Evolutionary conservation across 1,140 invertebrate genomes (phyloP), one percentile per base, ranked within the genome.

Genomic region (Magallana angulata): DNA sequence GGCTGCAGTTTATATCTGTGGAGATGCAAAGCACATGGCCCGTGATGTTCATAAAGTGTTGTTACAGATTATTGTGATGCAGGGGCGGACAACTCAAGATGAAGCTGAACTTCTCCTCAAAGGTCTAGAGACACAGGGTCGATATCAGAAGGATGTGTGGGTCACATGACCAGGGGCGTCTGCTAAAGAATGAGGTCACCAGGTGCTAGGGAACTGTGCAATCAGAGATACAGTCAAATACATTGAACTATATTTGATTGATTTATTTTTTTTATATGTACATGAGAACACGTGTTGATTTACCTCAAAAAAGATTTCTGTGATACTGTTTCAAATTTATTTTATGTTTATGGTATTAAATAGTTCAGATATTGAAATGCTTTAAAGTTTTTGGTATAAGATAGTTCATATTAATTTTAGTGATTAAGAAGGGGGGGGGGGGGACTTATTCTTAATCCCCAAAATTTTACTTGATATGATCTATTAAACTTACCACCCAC

Each of bases 121-220:
- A 83, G 68, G 92, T 6, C 71, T 95, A 83, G 94, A 94, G 58
- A 89, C 89, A 57, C 57, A 88, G 14, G 91, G 91, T 68, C 90
- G 93, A 30, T 95, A 95, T 87, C 93, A 95, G 30, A 95, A 94
- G 89, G 95, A 95, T 90, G 94, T 95, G 16, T 95, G 95, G 95
- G 93, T 93, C 14, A 84, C 85, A 57, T 89, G 57, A 82, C 81
- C 7, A 7, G 24, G 14, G 7, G 8, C 36, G 5, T 48, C 36
- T 48, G 36, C 36, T 5, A 12, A 76, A 11, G 60, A 62, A 62
- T 24, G 7, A 30, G 8, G 2, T 1, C 68, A 36, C 11, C 68
- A 64, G 68, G 68, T 71, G 68, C 68, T 71, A 7, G 68, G 68
- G 68, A 76, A 76, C 7, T 12, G 68, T 76, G 68, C 68, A 76